Evolutionary conservation across 2,113 vertebrate species (phyloP).

Genomic region (Rana temporaria): DNA sequence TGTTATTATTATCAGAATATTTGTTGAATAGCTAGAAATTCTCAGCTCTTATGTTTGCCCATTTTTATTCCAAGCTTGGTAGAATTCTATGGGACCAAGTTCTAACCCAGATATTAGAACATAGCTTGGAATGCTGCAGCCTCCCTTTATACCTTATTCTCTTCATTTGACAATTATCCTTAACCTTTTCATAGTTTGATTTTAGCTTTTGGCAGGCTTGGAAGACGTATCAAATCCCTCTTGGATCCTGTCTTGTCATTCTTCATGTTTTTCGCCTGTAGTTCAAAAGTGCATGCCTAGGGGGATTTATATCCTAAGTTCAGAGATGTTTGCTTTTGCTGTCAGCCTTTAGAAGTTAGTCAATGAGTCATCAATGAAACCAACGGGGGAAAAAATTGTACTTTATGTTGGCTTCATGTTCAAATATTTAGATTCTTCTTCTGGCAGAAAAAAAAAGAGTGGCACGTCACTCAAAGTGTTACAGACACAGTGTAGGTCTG

Average conservation of each 20-base stretch:
- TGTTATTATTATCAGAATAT: not conserved
- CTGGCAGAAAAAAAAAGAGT: not conserved
- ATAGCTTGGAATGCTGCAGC: not conserved
- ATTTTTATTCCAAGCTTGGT: not conserved
- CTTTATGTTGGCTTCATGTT: slow-evolving; percentile 1
- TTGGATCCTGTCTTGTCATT: slow-evolving; percentile 42
- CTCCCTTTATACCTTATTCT: slow-evolving; percentile 4
- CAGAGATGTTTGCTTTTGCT: slow-evolving; percentile 44
- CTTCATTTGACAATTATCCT: slow-evolving; percentile 43
- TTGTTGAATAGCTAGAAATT: not conserved
- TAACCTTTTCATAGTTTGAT: slow-evolving; percentile 49
- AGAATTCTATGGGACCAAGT: not conserved
- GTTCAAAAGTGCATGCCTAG: slow-evolving; percentile 35
- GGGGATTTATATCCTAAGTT: slow-evolving; percentile 48
- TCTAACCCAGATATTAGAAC: not conserved
- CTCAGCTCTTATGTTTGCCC: not conserved
- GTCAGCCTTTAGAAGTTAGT: slow-evolving; percentile 41
- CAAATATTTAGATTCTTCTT: not conserved
- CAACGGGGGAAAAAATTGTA: slow-evolving; percentile 36
- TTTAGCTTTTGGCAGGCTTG: slow-evolving; percentile 30
- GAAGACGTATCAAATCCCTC: slow-evolving; percentile 34
- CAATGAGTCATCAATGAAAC: slow-evolving; percentile 46
- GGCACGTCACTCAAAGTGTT: not conserved
- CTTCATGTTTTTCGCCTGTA: slow-evolving; percentile 47
- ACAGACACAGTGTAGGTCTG: not conserved